Percentiles rank a stretch among this genome's conserved stretches.
Conservation (phyloP, 2,113 vertebrate genomes). For the Phainopepla nitens region DNA sequence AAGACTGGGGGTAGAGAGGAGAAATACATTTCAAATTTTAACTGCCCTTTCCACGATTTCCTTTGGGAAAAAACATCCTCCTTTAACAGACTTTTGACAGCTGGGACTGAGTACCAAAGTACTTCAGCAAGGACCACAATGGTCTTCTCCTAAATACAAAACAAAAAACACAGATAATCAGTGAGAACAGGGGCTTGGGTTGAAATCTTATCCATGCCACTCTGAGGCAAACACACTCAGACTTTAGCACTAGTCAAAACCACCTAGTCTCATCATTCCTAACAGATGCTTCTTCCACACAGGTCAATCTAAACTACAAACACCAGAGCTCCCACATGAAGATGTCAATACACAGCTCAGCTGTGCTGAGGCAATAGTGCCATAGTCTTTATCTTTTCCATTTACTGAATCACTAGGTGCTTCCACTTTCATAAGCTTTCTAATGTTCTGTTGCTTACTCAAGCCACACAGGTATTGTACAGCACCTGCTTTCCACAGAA, state of each 20-base stretch:
- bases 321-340: background rate
- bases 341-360: background rate
- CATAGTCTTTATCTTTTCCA: background rate
- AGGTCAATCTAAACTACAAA: background rate
- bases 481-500: background rate
- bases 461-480: background rate
- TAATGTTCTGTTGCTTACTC: background rate
- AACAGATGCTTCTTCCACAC: background rate
- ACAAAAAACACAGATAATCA: background rate
- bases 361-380: background rate
- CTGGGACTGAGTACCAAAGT: background rate
- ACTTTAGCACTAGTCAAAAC: background rate
- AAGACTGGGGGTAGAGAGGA: accelerated
- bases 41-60: background rate
- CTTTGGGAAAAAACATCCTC: background rate
- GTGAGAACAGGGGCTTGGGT: background rate
- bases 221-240: background rate
- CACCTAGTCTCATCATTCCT: background rate
- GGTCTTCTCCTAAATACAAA: background rate
- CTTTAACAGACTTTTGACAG: background rate
- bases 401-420: background rate
- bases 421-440: background rate
- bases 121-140: background rate
- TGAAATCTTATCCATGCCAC: background rate
- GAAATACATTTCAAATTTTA: background rate